A percentile compares a stretch with the other conserved stretches of the same genome.
These are phyloP conservation scores for Cladopsammia gracilis DNA, from an alignment of 64 coral and sea anemone genomes.

Conservation along the genomic window DNA sequence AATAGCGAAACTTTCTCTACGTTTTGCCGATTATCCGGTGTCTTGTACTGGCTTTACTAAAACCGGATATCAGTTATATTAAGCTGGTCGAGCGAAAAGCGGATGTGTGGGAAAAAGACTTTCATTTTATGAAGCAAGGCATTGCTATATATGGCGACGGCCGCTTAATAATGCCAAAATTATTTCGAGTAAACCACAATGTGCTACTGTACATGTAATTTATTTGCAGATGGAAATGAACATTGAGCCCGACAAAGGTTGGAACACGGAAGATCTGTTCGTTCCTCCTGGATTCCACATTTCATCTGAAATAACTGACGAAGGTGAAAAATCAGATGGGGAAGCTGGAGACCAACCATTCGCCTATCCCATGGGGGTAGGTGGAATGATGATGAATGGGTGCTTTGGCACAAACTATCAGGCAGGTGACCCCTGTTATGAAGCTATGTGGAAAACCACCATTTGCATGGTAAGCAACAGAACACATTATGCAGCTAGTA, in stretches of 20 bases:
- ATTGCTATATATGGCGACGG: too few species aligned
- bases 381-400: neutral
- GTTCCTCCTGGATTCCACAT: neutral
- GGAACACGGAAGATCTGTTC: neutral
- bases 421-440: neutral
- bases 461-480: neutral
- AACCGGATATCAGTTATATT: too few species aligned
- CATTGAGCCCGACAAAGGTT: neutral
- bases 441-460: neutral
- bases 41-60: too few species aligned
- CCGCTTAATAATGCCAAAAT: too few species aligned
- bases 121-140: too few species aligned
- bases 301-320: neutral
- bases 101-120: too few species aligned
- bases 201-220: too few species aligned
- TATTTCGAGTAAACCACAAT: too few species aligned
- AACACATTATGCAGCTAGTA: too few species aligned
- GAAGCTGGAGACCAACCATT: neutral
- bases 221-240: neutral
- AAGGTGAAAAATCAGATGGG: neutral
- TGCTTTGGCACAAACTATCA: conserved; percentile 2
- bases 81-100: too few species aligned
- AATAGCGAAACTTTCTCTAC: too few species aligned
- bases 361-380: neutral
- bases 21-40: too few species aligned